Evolutionary conservation across 1,140 invertebrate genomes (phyloP), one percentile per base, ranked within the genome.

Genomic region (Propsilocerus akamusi): DNA sequence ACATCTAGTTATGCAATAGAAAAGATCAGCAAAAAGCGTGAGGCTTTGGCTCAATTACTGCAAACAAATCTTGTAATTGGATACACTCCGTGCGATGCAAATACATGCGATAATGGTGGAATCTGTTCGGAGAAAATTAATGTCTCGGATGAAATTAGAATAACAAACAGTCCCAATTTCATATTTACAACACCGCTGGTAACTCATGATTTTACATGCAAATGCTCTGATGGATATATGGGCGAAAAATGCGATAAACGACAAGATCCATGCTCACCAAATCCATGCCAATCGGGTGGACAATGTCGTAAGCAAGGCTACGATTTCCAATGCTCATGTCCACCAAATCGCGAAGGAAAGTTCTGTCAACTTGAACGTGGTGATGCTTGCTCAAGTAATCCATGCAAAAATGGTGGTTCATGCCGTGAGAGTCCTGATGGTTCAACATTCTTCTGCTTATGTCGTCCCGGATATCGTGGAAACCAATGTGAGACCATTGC

Each of bases 251-350:
- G 91, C 65, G 82, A 89, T 54, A 78, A 80, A 54, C 71, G 84
- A 12, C 84, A 89, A 65, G 87, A 93, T 69, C 89, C 89, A 0
- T 95, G 90, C 61, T 73, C 80, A n/a, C 87, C 88, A 1, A 91
- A 87, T 67, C 90, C 90, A 8, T 95, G 91, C 62, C 73, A 80
- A 52, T 70, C 74, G 58, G 82, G 81, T 53, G 86, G 82, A 2
- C 80, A 83, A 54, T 96, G 91, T 61, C 74, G 80, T 28, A 75
- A 83, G 52, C 72, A 86, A 63, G 84, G 83, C 25, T 80, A 79
- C 59, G 83, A 86, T 57, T 94, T 86, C 63, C 74, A 81, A 47
- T 94, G 91, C 57, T 70, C 72, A 4, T 95, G 90, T 65, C 77
- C 83, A 1, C 59, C 76, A 0, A 71, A 79, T 49, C 74, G 81